These are phyloP conservation scores for Boloria euphrosyne DNA, from an alignment of 2,888 invertebrate species.

Conservation along the genomic window DNA sequence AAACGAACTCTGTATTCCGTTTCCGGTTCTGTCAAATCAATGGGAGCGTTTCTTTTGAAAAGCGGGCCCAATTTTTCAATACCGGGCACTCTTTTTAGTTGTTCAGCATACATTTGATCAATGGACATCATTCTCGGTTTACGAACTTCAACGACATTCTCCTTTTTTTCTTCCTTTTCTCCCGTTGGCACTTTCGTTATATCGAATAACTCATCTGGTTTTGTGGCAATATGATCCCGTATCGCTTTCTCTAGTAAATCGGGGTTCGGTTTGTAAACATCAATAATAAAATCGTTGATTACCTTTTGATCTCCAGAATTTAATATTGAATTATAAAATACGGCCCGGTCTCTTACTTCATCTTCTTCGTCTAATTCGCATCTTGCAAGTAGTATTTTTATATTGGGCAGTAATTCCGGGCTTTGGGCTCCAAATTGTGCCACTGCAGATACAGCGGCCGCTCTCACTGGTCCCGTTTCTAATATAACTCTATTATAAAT, in stretches of 20 bases:
- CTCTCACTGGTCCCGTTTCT: slow-evolving; percentile 96
- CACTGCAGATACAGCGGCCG: slow-evolving; percentile 98
- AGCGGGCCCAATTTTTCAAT: slow-evolving; percentile 93
- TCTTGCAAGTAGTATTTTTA: slow-evolving; percentile 89
- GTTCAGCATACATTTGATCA: slow-evolving; percentile 93
- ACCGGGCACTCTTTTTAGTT: slow-evolving; percentile 90
- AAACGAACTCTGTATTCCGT: slow-evolving; percentile 97
- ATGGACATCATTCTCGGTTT: slow-evolving; percentile 92
- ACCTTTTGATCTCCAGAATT: slow-evolving; percentile 86
- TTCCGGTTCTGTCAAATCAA: slow-evolving; percentile 98
- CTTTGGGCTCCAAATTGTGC: slow-evolving; percentile 99
- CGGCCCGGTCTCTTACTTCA: slow-evolving; percentile 98
- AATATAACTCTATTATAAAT: slow-evolving; percentile 96
- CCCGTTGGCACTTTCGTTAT: slow-evolving; percentile 92
- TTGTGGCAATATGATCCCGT: slow-evolving; percentile 88
- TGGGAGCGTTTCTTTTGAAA: slow-evolving; percentile 92
- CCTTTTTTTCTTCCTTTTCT: slow-evolving; percentile 90
- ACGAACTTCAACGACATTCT: slow-evolving; percentile 89
- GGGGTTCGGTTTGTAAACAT: slow-evolving; percentile 90
- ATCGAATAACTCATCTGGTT: slow-evolving; percentile 90
- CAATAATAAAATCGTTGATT: slow-evolving; percentile 89
- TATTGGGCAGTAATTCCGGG: slow-evolving; percentile 85
- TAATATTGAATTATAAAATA: slow-evolving; percentile 95
- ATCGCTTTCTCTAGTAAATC: slow-evolving; percentile 94
- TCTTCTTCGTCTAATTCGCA: slow-evolving; percentile 99